These are phyloP conservation scores for Neolamprologus tretocephalus DNA, from an alignment of 2,113 vertebrate genomes.

Conservation along the genomic window DNA sequence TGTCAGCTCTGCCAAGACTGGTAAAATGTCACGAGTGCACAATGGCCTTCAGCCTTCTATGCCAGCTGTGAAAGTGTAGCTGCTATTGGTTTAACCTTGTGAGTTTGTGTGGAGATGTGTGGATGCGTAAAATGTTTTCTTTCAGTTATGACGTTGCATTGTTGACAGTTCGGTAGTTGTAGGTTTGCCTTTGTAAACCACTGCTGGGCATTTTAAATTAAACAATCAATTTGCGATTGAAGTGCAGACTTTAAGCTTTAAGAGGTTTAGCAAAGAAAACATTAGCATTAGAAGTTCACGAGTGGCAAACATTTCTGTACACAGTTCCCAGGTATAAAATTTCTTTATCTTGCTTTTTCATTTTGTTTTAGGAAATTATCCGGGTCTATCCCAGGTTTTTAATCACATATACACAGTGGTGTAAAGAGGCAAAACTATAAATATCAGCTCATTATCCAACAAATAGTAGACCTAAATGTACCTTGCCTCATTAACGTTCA, in stretches of 20 bases:
- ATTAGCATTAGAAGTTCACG: not conserved
- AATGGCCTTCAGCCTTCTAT: not conserved
- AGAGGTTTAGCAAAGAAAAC: not conserved
- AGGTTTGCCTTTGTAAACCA: not conserved
- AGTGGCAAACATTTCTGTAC: not conserved
- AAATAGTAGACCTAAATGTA: not conserved
- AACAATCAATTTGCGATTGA: not conserved
- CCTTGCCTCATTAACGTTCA: not conserved
- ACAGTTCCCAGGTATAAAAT: not conserved
- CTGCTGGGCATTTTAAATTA: not conserved
- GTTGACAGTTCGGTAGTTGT: not conserved
- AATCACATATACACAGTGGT: not conserved
- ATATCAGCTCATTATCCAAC: not conserved
- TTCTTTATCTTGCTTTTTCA: not conserved
- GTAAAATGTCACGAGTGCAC: not conserved
- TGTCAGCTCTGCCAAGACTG: constrained; percentile 27
- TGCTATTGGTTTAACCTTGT: not conserved
- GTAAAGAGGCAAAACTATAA: not conserved
- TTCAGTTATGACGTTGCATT: not conserved
- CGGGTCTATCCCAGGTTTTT: not conserved
- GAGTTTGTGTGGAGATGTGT: not conserved
- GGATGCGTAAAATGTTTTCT: not conserved
- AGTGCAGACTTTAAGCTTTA: not conserved
- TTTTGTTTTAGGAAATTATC: not conserved
- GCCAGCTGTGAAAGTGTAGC: not conserved